Percentiles rank a stretch among this genome's conserved stretches.
These are phyloP conservation scores for Sebastes glaucus DNA, from an alignment of 2,797 vertebrate species.

Conservation along the genomic window DNA sequence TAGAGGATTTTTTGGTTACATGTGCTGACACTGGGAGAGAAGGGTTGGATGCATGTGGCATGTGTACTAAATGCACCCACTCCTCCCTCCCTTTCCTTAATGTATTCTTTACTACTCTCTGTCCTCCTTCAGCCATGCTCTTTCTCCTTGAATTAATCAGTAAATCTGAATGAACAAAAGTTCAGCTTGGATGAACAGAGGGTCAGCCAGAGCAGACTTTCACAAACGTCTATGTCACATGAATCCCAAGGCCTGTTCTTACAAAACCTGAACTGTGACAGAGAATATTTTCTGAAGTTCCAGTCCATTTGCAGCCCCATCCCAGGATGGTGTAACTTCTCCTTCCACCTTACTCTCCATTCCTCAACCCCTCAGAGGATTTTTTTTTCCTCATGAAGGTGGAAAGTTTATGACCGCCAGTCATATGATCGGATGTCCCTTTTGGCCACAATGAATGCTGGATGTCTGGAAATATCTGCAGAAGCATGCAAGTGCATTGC, in stretches of 20 bases:
- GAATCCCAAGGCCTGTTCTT: not conserved
- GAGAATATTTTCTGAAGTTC: not conserved
- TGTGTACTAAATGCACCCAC: not conserved
- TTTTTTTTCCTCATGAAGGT: not conserved
- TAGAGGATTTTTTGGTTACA: not conserved
- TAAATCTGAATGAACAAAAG: conserved; percentile 21
- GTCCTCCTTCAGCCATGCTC: conserved; percentile 2
- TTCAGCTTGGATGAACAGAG: not conserved
- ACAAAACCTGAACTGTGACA: not conserved
- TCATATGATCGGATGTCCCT: not conserved
- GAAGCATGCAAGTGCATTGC: not conserved
- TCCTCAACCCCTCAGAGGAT: not conserved
- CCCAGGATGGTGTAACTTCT: not conserved
- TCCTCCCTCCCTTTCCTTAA: not conserved
- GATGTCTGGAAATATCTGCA: not conserved
- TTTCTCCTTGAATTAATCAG: conserved; percentile 5
- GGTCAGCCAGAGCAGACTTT: conserved; percentile 11
- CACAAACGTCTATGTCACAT: not conserved
- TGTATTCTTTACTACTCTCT: conserved; percentile 17
- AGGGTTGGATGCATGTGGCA: not conserved
- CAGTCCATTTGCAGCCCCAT: not conserved
- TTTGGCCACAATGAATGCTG: not conserved
- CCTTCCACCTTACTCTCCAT: not conserved
- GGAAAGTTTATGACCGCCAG: not conserved
- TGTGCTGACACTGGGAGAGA: not conserved